A percentile compares a stretch with the other conserved stretches of the same genome.
These are phyloP conservation scores for Sesia bembeciformis DNA, from an alignment of 2,888 invertebrate genomes.

Conservation along the genomic window DNA sequence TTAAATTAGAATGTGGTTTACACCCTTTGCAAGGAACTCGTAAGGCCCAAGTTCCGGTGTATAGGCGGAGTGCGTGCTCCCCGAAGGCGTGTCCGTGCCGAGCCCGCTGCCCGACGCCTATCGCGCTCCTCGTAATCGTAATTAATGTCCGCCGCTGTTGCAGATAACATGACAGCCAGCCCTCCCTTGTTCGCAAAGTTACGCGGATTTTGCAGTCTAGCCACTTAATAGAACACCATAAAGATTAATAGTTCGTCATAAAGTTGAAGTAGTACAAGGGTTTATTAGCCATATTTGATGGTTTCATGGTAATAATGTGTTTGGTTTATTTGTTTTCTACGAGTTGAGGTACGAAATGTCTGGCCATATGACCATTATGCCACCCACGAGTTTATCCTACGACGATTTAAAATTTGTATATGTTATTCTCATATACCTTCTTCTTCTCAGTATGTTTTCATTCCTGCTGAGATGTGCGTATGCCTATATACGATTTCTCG, in stretches of 20 bases:
- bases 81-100: slow-evolving; percentile 21
- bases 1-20: no score
- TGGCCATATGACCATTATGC: no score
- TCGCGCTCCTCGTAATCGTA: slow-evolving; percentile 30
- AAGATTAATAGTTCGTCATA: not conserved
- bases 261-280: not conserved
- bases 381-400: no score
- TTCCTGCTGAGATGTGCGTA: no score
- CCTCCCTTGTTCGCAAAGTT: not conserved
- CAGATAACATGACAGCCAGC: not conserved
- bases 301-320: no score
- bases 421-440: no score
- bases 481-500: no score
- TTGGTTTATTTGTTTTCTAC: no score
- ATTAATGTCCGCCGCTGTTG: slow-evolving; percentile 26
- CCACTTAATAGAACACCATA: not conserved
- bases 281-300: no score
- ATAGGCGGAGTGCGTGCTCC: slow-evolving; percentile 25
- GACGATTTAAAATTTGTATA: no score
- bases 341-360: no score
- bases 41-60: slow-evolving; percentile 21
- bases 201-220: not conserved
- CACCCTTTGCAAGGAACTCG: not conserved
- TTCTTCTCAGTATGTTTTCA: no score
- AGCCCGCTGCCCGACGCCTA: not conserved